Evolutionary conservation across 30 jellyfish, hydroid and myxozoan genomes (phyloP).

Genomic region (Turritopsis dohrnii): DNA sequence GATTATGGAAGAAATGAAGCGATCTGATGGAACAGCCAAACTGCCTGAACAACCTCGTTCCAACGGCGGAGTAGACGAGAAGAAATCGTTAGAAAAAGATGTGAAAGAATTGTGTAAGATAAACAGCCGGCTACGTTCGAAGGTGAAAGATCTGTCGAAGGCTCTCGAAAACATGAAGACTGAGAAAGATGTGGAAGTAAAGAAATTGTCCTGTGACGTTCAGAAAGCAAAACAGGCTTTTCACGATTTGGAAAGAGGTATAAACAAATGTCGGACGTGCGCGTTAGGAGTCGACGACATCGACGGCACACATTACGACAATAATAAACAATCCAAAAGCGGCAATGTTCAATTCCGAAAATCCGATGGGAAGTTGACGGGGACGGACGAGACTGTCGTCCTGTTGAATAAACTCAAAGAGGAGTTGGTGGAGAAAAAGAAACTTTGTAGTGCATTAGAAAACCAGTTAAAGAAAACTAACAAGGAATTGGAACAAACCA

Average conservation of each 20-base stretch:
- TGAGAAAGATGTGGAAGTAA: constrained; percentile 26
- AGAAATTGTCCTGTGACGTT: constrained; percentile 24
- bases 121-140: constrained; percentile 58
- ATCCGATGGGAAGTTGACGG: neutral
- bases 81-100: constrained; percentile 46
- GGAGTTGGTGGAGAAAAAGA: neutral
- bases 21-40: constrained; percentile 23
- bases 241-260: constrained; percentile 23
- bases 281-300: neutral
- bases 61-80: constrained; percentile 37
- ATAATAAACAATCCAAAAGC: neutral
- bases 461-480: neutral
- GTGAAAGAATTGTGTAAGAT: constrained; percentile 52
- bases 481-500: neutral
- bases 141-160: constrained; percentile 54
- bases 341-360: neutral
- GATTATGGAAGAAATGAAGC: constrained; percentile 9
- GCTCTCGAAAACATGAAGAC: constrained; percentile 36
- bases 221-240: constrained; percentile 25
- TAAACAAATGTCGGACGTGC: constrained; percentile 39
- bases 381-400: neutral
- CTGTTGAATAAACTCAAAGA: neutral
- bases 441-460: neutral
- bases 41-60: constrained; percentile 14
- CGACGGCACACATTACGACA: neutral